Evolutionary conservation across 1,140 invertebrate genomes (phyloP), one percentile per base, ranked within the genome.

Genomic region (Papilio polytes): DNA sequence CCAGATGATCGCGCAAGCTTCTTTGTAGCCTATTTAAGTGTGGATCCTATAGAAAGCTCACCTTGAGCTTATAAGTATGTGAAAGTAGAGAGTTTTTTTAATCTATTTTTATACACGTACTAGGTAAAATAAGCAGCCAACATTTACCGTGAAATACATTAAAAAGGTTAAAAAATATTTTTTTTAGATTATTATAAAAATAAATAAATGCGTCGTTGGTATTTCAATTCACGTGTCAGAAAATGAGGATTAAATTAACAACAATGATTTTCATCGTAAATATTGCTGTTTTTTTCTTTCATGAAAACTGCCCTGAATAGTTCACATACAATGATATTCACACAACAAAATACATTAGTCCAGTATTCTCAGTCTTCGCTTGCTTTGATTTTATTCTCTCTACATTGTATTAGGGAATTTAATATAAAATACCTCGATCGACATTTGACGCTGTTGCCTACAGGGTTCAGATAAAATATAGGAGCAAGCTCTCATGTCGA

Each of bases 1-100:
- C 84, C 81, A 82, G 79, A 76, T 81, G 59, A 83, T 82, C 70
- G 72, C 41, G 44, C 59, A 80, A 80, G 79, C 81, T 83, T 80
- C 82, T 83, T 85, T 83, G 79, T 82, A 79, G 59, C 73, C 56
- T 53, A 41, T 80, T 83, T 74, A 46, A 74, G 41, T 41, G 48
- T 20, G 2, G 48, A 74, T 12, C 44, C 1, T 22, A n/a, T 74
- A 74, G 73, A 74, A 46, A 41, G 44, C 10, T 63, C 80, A 84
- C 79, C 80, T 80, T 84, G 80, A 82, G 66, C 22, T 63, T 22
- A 63, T 63, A 83, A 73, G 53, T 56, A 56, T 56, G n/a, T 56
- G 53, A 56, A 56, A 20, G n/a, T 56, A 6, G 36, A 8, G 36
- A 41, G 36, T 41, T 41, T 7, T 41, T 41, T 41, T 41, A 7